These are phyloP conservation scores for Clarias magur DNA, from an alignment of 2,113 vertebrate genomes.

Conservation along the genomic window DNA sequence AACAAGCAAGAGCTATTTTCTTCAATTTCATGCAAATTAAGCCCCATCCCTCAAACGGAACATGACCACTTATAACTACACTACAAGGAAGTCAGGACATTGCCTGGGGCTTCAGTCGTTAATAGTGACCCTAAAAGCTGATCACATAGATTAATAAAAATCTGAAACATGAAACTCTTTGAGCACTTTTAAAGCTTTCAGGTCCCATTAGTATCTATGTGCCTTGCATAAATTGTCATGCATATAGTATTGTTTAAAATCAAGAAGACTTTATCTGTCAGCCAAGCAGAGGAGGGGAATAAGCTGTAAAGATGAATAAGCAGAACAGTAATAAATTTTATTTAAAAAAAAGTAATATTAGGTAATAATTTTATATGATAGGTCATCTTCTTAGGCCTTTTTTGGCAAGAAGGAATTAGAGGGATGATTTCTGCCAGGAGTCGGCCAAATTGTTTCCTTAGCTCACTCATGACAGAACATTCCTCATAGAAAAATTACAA, in stretches of 20 bases:
- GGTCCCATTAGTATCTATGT: not conserved
- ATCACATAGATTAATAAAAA: not conserved
- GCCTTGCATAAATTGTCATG: not conserved
- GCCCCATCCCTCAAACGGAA: not conserved
- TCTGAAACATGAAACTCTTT: not conserved
- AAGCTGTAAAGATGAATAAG: not conserved
- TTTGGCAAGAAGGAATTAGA: not conserved
- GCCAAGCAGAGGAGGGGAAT: not conserved
- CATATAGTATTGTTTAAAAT: not conserved
- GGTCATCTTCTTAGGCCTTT: not conserved
- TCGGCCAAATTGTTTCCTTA: not conserved
- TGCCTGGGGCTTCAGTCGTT: not conserved
- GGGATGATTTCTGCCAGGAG: not conserved
- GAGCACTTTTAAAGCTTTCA: not conserved
- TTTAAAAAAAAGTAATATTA: not conserved
- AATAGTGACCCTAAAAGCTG: not conserved
- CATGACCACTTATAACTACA: not conserved
- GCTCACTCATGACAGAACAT: not conserved
- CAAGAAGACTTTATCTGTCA: not conserved
- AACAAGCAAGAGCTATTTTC: not conserved
- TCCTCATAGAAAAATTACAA: not conserved
- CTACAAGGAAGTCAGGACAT: not conserved
- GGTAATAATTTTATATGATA: not conserved
- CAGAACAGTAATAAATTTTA: not conserved
- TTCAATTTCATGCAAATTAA: conserved; percentile 5